A percentile compares a stretch with the other conserved stretches of the same genome.
Conservation (phyloP, 2,797 vertebrate species). For the Artibeus jamaicensis region DNA sequence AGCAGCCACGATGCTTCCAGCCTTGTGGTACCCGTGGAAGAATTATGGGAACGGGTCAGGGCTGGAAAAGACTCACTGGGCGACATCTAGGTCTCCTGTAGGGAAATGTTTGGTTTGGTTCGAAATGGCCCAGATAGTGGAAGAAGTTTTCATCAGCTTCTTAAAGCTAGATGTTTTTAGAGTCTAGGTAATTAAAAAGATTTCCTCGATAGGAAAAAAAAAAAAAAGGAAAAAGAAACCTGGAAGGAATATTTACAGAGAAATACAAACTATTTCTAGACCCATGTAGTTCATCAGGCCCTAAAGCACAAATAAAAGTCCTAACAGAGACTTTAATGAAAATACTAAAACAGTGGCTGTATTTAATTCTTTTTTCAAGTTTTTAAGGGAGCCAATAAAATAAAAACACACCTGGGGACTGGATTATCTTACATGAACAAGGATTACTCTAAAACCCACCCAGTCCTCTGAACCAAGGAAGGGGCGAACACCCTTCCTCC, state of each 20-base stretch:
- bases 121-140: background rate
- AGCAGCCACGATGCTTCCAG: background rate
- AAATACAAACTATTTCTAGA: background rate
- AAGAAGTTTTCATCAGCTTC: background rate
- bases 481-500: background rate
- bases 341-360: conserved; percentile 32
- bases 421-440: background rate
- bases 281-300: background rate
- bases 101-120: background rate
- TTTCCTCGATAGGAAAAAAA: background rate
- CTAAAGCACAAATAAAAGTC: background rate
- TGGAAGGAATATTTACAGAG: conserved; percentile 7
- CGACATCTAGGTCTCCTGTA: background rate
- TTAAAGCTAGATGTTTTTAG: background rate
- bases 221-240: background rate
- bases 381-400: conserved; percentile 48
- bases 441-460: background rate
- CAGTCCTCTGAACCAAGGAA: background rate
- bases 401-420: conserved; percentile 43
- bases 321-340: background rate
- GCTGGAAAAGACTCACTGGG: background rate
- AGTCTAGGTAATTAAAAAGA: background rate
- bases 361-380: conserved; percentile 14
- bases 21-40: no score
- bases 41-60: background rate